Percentiles rank a stretch among this genome's conserved stretches.
Conservation (phyloP, 2,888 invertebrate genomes). For the Drosophila emarginata region DNA sequence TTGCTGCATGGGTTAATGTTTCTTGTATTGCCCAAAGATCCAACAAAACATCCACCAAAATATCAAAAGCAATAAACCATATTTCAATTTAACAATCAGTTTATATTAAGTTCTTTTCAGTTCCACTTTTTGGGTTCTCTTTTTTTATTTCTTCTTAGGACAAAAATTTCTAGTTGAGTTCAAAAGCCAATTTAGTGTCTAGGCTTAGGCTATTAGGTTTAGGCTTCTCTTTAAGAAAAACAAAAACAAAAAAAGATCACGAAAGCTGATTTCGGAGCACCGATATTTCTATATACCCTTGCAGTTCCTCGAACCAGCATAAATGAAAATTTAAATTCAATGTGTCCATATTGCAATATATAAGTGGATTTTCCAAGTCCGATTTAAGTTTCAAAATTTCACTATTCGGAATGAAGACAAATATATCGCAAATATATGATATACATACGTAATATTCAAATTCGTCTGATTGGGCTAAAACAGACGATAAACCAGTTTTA, state of each 20-base stretch:
- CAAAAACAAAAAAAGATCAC: conserved; percentile 19
- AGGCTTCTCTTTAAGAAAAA: conserved; percentile 2
- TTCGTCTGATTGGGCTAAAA: too few relatives aligned
- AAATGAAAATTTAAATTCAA: too few relatives aligned
- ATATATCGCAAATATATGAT: too few relatives aligned
- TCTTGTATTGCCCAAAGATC: conserved; percentile 24
- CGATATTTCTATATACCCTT: conserved; percentile 7
- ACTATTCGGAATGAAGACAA: too few relatives aligned
- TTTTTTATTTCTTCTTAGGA: conserved; percentile 1
- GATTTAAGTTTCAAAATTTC: too few relatives aligned
- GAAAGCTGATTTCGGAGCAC: conserved; percentile 4
- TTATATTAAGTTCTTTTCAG: conserved; percentile 4
- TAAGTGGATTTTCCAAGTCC: too few relatives aligned
- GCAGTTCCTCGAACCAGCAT: neutral
- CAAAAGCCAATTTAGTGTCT: conserved; percentile 8
- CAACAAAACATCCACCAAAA: conserved; percentile 17
- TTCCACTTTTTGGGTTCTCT: conserved; percentile 3
- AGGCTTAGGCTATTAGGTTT: conserved; percentile 1
- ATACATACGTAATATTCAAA: too few relatives aligned
- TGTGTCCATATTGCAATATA: too few relatives aligned
- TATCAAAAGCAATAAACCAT: conserved; percentile 28
- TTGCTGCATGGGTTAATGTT: conserved; percentile 60
- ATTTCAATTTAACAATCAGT: conserved; percentile 24
- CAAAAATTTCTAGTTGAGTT: conserved; percentile 9
- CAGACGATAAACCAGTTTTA: too few relatives aligned